These are phyloP conservation scores for Drosophila auraria DNA, from an alignment of 1,140 invertebrate species.

Conservation along the genomic window DNA sequence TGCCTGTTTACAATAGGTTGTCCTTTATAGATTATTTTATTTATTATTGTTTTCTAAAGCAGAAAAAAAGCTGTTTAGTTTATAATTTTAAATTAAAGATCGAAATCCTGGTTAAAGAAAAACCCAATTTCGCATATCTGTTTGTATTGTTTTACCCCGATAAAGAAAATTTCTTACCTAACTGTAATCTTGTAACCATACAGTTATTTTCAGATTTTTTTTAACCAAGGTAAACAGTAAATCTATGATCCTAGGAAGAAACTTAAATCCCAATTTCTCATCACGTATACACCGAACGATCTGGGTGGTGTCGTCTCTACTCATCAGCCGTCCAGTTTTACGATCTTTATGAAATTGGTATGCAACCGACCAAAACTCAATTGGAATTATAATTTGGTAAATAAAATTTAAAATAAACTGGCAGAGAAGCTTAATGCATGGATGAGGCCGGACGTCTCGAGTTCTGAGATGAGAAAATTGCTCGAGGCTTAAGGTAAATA, in stretches of 20 bases:
- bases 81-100: too few species aligned
- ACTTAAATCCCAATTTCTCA: conserved; percentile 21
- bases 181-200: not conserved
- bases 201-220: not conserved
- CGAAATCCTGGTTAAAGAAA: too few species aligned
- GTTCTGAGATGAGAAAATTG: conserved; percentile 1
- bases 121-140: too few species aligned
- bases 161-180: not conserved
- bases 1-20: too few species aligned
- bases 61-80: too few species aligned
- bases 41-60: too few species aligned
- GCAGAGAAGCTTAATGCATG: not conserved
- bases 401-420: conserved; percentile 40
- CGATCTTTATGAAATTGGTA: conserved; percentile 55
- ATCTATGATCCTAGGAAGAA: not conserved
- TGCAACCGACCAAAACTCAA: conserved; percentile 42
- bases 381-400: conserved; percentile 71
- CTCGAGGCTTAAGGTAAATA: not conserved
- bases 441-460: not conserved
- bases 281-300: conserved; percentile 25
- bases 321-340: conserved; percentile 23
- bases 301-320: conserved; percentile 26
- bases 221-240: not conserved
- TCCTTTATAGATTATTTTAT: too few species aligned
- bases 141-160: not conserved